Conservation (phyloP, 1,140 invertebrate species). For the Papilio dardanus region DNA sequence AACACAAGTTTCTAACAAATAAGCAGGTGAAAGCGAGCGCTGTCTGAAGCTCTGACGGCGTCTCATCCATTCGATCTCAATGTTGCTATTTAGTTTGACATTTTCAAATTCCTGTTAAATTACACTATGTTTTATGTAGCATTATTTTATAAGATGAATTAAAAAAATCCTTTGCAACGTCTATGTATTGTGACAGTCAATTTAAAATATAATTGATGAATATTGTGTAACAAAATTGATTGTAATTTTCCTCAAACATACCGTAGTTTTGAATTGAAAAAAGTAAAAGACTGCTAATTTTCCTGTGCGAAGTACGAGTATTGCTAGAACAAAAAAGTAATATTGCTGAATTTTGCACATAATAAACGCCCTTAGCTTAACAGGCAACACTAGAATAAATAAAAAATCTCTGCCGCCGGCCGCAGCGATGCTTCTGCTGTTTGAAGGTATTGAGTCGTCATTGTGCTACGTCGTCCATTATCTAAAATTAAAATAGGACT, state of each 20-base stretch:
- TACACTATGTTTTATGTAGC: conserved; percentile 1
- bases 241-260: not conserved
- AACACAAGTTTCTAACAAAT: conserved; percentile 69
- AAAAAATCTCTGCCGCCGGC: not conserved
- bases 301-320: not conserved
- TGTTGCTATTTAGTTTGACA: conserved; percentile 28
- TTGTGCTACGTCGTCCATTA: conserved; percentile 17
- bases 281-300: conserved; percentile 1
- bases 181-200: not conserved
- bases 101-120: conserved; percentile 17
- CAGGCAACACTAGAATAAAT: not conserved
- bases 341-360: not conserved
- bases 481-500: conserved; percentile 34
- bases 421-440: not conserved
- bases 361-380: not conserved
- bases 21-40: conserved; percentile 75
- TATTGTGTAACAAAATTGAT: not conserved
- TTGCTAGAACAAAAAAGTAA: not conserved
- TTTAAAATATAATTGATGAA: not conserved
- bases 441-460: conserved; percentile 34
- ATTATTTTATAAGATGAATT: conserved; percentile 11
- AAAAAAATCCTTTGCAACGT: too few species aligned
- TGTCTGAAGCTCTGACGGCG: conserved; percentile 47
- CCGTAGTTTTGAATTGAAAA: not conserved
- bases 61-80: conserved; percentile 16